These are phyloP conservation scores for Myotis brandtii DNA, from an alignment of 2,113 vertebrate genomes.

Conservation along the genomic window DNA sequence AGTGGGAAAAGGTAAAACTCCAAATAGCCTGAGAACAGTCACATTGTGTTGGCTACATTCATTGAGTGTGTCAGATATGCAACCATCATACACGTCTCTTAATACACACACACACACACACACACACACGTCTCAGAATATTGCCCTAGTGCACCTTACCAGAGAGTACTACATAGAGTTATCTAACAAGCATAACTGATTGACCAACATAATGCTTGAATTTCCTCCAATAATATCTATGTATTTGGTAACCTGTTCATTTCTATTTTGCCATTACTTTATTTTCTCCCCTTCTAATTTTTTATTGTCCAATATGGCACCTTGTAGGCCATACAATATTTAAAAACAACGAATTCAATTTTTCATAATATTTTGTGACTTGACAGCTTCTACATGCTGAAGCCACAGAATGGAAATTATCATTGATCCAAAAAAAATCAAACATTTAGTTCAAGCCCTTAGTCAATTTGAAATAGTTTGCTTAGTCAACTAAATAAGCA, in stretches of 20 bases:
- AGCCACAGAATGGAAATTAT: constrained; percentile 45
- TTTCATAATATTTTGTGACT: not conserved
- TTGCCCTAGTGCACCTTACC: not conserved
- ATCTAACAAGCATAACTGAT: not conserved
- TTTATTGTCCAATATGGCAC: not conserved
- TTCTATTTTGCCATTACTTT: not conserved
- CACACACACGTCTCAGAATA: not conserved
- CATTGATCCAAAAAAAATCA: constrained; percentile 29
- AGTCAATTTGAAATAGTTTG: constrained; percentile 54
- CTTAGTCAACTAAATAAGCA: constrained; percentile 41
- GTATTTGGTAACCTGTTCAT: not conserved
- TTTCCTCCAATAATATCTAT: not conserved
- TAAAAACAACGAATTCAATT: not conserved
- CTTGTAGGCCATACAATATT: not conserved
- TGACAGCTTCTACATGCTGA: constrained; percentile 36
- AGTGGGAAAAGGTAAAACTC: not conserved
- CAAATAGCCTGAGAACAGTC: not conserved
- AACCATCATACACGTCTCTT: not conserved
- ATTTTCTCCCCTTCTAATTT: constrained; percentile 40
- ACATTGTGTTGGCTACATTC: not conserved
- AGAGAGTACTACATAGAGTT: not conserved
- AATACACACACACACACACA: not conserved
- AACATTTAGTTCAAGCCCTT: constrained; percentile 27
- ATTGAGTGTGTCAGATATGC: not conserved
- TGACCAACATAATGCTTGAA: not conserved